phyloP scores from a whole-genome alignment of 2,888 invertebrate genomes.

The Autographa pulchrina region DNA sequence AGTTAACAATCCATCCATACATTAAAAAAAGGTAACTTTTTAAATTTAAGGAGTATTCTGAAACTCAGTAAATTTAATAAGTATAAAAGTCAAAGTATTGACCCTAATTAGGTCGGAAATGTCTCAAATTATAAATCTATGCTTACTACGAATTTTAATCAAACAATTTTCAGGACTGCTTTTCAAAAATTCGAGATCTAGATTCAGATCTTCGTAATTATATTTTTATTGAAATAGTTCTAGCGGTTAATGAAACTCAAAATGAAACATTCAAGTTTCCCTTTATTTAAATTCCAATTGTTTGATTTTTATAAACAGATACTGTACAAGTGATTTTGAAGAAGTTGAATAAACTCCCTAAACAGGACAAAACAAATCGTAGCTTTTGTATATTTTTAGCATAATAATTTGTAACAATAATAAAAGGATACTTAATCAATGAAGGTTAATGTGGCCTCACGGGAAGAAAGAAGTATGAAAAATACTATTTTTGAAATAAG shows the following conservation, averaged over 20 bases:
- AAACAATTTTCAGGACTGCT: no score
- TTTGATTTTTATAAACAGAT: neutral
- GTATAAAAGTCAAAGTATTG: no score
- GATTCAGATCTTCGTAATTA: neutral
- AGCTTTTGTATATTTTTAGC: no score
- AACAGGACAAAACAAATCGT: no score
- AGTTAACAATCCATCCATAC: no score
- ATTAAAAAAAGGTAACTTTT: no score
- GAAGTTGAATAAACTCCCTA: no score
- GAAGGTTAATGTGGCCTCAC: conserved; percentile 48
- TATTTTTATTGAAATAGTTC: neutral
- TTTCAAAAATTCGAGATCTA: neutral
- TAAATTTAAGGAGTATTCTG: no score
- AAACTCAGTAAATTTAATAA: no score
- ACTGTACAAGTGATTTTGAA: neutral
- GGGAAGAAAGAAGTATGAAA: conserved; percentile 58
- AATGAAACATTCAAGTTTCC: neutral
- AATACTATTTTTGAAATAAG: conserved; percentile 6
- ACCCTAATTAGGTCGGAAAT: no score
- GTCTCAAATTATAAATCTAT: no score
- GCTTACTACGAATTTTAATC: no score
- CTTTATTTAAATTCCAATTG: neutral
- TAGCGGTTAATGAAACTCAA: neutral
- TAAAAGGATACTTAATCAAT: neutral
- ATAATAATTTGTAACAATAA: neutral